Evolutionary conservation across 2,888 invertebrate genomes (phyloP), one percentile per base, ranked within the genome.

Genomic region (Baronia brevicornis): DNA sequence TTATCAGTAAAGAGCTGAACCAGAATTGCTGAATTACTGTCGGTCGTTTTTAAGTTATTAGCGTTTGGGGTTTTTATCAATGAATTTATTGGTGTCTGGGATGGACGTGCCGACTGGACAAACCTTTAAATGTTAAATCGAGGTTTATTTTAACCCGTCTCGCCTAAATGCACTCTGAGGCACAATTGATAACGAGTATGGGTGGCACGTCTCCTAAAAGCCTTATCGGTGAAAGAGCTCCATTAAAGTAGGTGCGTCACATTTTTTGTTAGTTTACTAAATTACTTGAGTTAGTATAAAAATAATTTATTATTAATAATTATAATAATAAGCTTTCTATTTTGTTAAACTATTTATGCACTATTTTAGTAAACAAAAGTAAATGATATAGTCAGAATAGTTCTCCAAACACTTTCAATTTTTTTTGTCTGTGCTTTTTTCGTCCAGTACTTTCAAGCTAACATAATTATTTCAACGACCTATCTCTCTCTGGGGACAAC

Each of bases 1-100:
- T 25, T 33, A 41, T 50, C 39, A 48, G 38, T 36, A 36, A 38
- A 39, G 33, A 48, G 39, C 47, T 52, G 46, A 43, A 34, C 46
- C 33, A 27, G 41, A 46, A 48, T 55, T 50, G 47, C 42, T 55
- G 54, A 67, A 64, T 60, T 60, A 61, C 50, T 35, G 43, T 43
- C 54, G 41, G 41, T 46, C 39, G 49, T 58, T 63, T 51, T 62
- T 54, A 66, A 71, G 53, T 62, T 73, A 72, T 74, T 70, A 71
- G 57, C 59, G 63, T 72, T 71, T 62, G 55, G n/a, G 49, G 43
- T 60, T 65, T 60, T 80, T 78, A 80, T 78, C 80, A 66, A 60
- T 60, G 49, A 62, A 79, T 79, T 78, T 80, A 79, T 78, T 72
- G 72, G 65, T 60, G 62, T 62, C 49, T 62, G 43, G 51, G 47